These are phyloP conservation scores for Azorinus chamasolen DNA, from an alignment of 2,888 invertebrate species.

Conservation along the genomic window DNA sequence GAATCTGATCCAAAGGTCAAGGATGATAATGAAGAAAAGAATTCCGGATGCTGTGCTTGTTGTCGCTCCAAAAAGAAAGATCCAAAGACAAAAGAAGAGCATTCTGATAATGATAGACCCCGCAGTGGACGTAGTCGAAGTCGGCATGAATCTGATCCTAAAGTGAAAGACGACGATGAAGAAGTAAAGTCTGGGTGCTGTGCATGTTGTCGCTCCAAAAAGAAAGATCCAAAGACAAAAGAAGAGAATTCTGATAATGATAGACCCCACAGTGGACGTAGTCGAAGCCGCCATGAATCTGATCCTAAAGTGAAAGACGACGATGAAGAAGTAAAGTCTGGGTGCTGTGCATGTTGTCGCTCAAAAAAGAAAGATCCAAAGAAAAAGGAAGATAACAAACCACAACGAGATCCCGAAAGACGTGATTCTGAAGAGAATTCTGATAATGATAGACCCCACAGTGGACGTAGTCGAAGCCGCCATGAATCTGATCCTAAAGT, in stretches of 20 bases:
- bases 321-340: slow-evolving; percentile 19
- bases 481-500: no score
- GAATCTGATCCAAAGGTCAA: neutral
- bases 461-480: no score
- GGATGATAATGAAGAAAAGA: slow-evolving; percentile 20
- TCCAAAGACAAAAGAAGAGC: no score
- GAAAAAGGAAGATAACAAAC: no score
- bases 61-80: slow-evolving; percentile 9
- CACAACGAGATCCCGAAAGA: neutral
- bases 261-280: no score
- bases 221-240: neutral
- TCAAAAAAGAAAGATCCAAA: neutral
- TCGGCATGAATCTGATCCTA: no score
- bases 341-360: slow-evolving; percentile 39
- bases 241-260: no score
- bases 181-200: slow-evolving; percentile 33
- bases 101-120: no score
- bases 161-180: slow-evolving; percentile 13
- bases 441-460: no score
- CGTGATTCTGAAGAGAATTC: no score
- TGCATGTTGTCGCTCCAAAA: slow-evolving; percentile 18
- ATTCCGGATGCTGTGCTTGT: slow-evolving; percentile 35
- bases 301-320: slow-evolving; percentile 5
- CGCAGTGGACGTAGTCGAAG: no score
- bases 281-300: no score